Evolutionary conservation across 2,888 invertebrate species (phyloP).

Genomic region (Macaria notata): DNA sequence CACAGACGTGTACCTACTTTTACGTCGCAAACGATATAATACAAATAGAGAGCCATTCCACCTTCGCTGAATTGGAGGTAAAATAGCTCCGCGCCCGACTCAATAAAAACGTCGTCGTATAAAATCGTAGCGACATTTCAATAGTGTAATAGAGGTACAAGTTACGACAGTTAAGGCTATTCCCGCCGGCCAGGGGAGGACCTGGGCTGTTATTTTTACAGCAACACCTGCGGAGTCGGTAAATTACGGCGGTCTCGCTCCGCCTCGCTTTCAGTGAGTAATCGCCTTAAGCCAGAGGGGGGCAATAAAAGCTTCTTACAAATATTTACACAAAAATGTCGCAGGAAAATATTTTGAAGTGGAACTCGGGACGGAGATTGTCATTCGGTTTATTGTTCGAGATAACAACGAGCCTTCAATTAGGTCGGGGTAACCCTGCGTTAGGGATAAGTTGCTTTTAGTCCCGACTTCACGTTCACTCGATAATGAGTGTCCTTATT

Average conservation of each 20-base stretch:
- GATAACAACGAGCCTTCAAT: constrained; percentile 14
- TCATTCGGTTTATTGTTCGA: constrained; percentile 13
- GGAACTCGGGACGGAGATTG: constrained; percentile 17
- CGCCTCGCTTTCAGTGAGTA: constrained; percentile 36
- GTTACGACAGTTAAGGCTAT: constrained; percentile 40
- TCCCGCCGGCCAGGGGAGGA: constrained; percentile 38
- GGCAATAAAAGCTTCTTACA: constrained; percentile 44
- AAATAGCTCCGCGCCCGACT: constrained; percentile 9
- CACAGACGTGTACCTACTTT: neutral
- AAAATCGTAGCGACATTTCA: constrained; percentile 34
- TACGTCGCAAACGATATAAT: neutral
- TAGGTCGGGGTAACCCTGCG: constrained; percentile 1
- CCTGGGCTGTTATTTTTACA: constrained; percentile 44
- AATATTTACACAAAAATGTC: constrained; percentile 44
- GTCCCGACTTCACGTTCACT: constrained; percentile 2
- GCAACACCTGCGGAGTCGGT: constrained; percentile 55
- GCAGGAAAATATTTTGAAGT: constrained; percentile 32
- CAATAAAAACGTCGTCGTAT: constrained; percentile 29
- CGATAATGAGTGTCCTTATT: constrained; percentile 8
- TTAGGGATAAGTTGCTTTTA: constrained; percentile 12
- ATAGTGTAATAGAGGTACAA: constrained; percentile 35
- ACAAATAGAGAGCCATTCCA: constrained; percentile 2
- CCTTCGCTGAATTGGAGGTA: constrained; percentile 3
- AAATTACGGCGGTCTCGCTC: constrained; percentile 43
- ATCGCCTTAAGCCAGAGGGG: constrained; percentile 37